Base-by-base conservation (phyloP, 2,797 vertebrate genomes). In the Pitangus sulphuratus region DNA sequence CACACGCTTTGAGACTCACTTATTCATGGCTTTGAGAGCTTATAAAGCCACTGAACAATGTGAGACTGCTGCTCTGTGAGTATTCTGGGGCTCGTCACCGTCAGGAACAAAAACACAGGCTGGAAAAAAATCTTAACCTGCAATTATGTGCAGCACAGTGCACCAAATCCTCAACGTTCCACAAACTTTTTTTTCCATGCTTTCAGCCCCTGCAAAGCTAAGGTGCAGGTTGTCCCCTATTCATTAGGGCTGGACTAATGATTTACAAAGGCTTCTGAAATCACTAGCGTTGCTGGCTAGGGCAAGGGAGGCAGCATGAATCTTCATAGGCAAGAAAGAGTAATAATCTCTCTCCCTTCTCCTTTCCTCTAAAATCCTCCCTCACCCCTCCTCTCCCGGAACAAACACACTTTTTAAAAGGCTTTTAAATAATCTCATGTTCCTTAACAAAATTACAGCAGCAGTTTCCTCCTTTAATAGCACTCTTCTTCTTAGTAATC, bases 381-480 rank as follows among this genome's bases (percentile, higher is more conserved):
- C 61, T 94, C 33, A n/a, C 53, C 21, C 86, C 77, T 84, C 86
- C 81, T 87, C 89, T 95, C 83, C 74, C 31, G 5, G 95, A 96
- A 95, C 84, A 97, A 87, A 89, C 26, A 85, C 84, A 80, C 64
- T 91, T 95, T 95, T 91, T 5, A 93, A 95, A 95, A 95, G 83
- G 93, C 96, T 97, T 97, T 96, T 95, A 96, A 96, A 94, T 95
- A 97, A 96, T 94, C 84, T 96, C 53, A 11, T 94, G 85, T 57
- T 90, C 96, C 95, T 95, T 96, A 97, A 97, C 87, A 82, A 90
- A 96, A 96, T 97, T 97, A 96, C 66, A 82, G 74, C 57, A 79
- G 89, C 77, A 77, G 93, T 90, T 96, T 96, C 96, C 94, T 95
- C 91, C 91, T 97, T 95, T 95, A 96, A 96, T 95, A 93, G 91